Evolutionary conservation across 2,797 vertebrate genomes (phyloP), one percentile per base, ranked within the genome.

Genomic region (Megaceryle alcyon): DNA sequence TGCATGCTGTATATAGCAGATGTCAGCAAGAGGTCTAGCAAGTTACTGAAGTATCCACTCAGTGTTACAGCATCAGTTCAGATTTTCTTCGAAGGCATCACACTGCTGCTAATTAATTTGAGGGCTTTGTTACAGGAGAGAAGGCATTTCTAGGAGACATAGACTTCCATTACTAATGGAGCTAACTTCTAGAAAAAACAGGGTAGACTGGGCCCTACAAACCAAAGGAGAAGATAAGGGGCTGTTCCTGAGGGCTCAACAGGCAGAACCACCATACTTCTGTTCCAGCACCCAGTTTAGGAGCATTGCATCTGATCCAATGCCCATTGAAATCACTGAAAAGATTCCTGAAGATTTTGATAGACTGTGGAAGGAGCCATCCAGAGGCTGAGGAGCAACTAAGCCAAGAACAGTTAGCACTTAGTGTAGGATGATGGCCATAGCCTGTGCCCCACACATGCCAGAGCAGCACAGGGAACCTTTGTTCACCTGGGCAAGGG

Each of bases 401-500:
- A 14, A 22, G 7, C 18, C 63, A 72, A 0, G 2, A 41, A 33
- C 37, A 26, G 4, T 6, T 17, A 16, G 6, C 31, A 25, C 14
- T 53, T 46, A 25, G 77, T 1, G 18, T 0, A 19, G 22, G 59
- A 6, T 15, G 25, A 10, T 3, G 33, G 46, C 73, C 5, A 0
- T 61, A 19, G 35, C 49, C 48, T 9, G 56, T 7, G 3, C 70
- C 46, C 33, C 2, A 4, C 57, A 8, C 48, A 13, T 10, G 4
- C 63, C 37, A 46, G 29, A 26, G 17, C 56, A 84, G 77, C 6
- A 1, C 31, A 56, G 78, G 29, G 43, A 53, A 61, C 14, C 19
- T 65, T 28, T 15, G 15, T 21, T n/a, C 13, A 2, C 26, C 18
- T 43, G 56, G 43, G 54, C 53, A 17, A 11, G 35, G 20, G 33